Evolutionary conservation across 2,888 invertebrate species (phyloP), one percentile per base, ranked within the genome.

Genomic region (Melinopterus prodromus): DNA sequence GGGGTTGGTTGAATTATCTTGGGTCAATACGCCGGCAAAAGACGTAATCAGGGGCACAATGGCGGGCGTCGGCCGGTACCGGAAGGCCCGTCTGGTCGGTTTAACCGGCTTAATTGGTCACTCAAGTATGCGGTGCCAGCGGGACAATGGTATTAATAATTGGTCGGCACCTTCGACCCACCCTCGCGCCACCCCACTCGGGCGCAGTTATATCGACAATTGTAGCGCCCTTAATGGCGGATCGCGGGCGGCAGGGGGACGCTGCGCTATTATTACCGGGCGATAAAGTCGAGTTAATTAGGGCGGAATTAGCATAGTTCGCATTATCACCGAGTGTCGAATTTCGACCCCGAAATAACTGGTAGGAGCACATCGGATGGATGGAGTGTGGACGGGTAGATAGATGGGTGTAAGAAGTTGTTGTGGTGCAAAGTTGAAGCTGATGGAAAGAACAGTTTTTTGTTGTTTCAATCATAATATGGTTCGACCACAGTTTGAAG

Each of bases 231-330:
- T 16, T 75, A 69, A 35, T 70, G 36, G 74, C 69, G 53, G 53
- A 53, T 78, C 26, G 74, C 35, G n/a, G 70, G 14, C 53, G 15
- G 53, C 26, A 75, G 77, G 74, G 77, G 77, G 72, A 71, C 53
- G 71, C 70, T 70, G 77, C 79, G 76, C 78, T 79, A 81, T 83
- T 83, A 83, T 81, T 81, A 81, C 80, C 77, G 81, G 74, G 77
- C 72, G 81, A 82, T 83, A 83, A 83, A 82, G 82, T 82, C 77
- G 35, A 81, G 83, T 83, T 83, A 82, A 82, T 83, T 83, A 83
- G 83, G 78, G 37, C 7, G 74, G 82, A 83, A 81, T 83, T 82
- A 81, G 81, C 82, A 83, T 83, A 83, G 83, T 82, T 83, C 81
- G 81, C 80, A 53, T 81, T 78, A 78, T 78, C 77, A 69, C 16